A percentile compares a stretch with the other conserved stretches of the same genome.
Conservation (phyloP, 2,888 invertebrate genomes). For the Arctia plantaginis region DNA sequence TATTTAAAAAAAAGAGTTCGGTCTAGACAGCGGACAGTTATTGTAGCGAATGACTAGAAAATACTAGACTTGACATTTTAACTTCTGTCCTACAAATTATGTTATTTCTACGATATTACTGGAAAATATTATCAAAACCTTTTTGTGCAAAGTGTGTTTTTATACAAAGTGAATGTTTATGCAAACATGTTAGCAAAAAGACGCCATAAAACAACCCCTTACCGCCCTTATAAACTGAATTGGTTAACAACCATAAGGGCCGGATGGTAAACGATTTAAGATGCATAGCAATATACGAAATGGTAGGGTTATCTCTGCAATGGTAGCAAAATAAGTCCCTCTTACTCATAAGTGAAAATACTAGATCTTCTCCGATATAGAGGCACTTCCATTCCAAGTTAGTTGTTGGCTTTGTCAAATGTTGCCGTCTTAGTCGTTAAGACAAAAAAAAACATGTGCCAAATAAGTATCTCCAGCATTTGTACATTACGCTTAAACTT, state of each 20-base stretch:
- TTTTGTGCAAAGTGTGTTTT: not conserved
- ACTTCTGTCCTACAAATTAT: not conserved
- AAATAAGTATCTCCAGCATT: too few relatives aligned
- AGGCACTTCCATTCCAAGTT: not conserved
- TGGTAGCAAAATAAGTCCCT: not conserved
- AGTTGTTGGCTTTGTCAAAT: not conserved
- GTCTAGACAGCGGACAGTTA: conserved; percentile 38
- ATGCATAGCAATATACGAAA: not conserved
- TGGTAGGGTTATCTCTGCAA: not conserved
- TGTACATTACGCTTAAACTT: too few relatives aligned
- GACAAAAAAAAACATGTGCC: too few relatives aligned
- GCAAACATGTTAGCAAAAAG: not conserved
- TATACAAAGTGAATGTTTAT: not conserved
- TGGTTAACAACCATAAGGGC: not conserved
- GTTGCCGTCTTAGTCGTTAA: not conserved
- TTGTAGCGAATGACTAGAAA: conserved; percentile 12
- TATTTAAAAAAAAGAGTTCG: conserved; percentile 28
- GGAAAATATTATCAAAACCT: not conserved
- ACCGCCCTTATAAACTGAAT: not conserved
- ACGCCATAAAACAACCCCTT: not conserved
- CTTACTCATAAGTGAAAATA: not conserved
- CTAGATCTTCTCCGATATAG: not conserved
- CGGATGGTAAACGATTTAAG: not conserved
- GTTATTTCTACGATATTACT: not conserved
- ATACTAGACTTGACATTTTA: not conserved